Evolutionary conservation across 2,888 invertebrate genomes (phyloP).

Genomic region (Hypomecis punctinalis): DNA sequence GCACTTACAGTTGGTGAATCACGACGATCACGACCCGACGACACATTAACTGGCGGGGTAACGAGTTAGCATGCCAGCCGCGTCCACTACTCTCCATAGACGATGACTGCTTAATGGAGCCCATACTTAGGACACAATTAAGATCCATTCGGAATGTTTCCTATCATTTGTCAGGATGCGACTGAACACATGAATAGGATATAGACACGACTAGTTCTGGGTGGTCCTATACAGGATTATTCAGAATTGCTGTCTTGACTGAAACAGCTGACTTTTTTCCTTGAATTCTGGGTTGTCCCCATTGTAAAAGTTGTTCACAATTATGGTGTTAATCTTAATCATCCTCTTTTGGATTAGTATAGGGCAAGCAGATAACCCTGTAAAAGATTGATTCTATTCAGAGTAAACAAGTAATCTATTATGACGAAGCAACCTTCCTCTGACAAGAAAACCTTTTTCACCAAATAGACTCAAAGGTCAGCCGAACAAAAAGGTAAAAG

Average conservation of each 20-base stretch:
- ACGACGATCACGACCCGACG: slow-evolving; percentile 41
- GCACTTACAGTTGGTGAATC: slow-evolving; percentile 51
- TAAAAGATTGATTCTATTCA: background rate
- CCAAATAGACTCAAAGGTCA: slow-evolving; percentile 36
- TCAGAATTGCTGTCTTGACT: no score
- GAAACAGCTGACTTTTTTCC: no score
- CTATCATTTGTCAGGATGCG: slow-evolving; percentile 1
- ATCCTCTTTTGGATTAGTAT: no score
- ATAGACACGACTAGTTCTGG: background rate
- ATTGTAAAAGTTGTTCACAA: no score
- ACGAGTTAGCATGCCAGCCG: slow-evolving; percentile 50
- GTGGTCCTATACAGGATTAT: no score
- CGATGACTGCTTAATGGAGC: slow-evolving; percentile 53
- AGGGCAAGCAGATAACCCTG: no score
- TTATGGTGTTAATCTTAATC: no score
- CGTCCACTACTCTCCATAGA: slow-evolving; percentile 36
- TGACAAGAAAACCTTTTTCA: slow-evolving; percentile 29
- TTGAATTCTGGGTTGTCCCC: no score
- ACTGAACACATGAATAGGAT: background rate
- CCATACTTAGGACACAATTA: slow-evolving; percentile 56
- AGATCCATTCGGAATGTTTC: slow-evolving; percentile 10
- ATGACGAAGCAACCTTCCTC: slow-evolving; percentile 20
- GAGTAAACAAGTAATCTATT: background rate
- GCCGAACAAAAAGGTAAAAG: slow-evolving; percentile 37
- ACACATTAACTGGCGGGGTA: slow-evolving; percentile 41